Conservation (phyloP, 2,888 invertebrate genomes). For the Beris chalybata region DNA sequence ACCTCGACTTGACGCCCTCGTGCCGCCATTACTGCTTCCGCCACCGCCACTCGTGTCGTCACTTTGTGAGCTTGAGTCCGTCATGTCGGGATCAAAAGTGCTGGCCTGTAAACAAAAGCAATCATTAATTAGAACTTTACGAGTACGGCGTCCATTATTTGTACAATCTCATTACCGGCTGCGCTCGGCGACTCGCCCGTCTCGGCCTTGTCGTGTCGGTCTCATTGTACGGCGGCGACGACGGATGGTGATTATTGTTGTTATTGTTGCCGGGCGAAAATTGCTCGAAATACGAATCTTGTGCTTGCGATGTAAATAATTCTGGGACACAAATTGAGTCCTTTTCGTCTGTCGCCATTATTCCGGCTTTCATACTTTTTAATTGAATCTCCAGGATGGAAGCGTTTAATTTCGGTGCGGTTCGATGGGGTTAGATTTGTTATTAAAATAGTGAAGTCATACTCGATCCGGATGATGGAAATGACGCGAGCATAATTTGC, state of each 20-base stretch:
- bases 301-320: slow-evolving; percentile 28
- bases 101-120: slow-evolving; percentile 33
- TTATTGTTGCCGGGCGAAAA: slow-evolving; percentile 19
- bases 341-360: slow-evolving; percentile 24
- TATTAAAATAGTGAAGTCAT: too few species aligned
- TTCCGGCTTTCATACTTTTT: slow-evolving; percentile 28
- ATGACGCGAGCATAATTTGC: too few species aligned
- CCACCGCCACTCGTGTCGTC: slow-evolving; percentile 56
- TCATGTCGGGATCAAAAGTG: slow-evolving; percentile 53
- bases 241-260: too few species aligned
- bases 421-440: too few species aligned
- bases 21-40: slow-evolving; percentile 42
- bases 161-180: slow-evolving; percentile 34
- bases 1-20: slow-evolving; percentile 34
- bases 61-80: slow-evolving; percentile 56
- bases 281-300: slow-evolving; percentile 22
- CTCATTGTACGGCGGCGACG: slow-evolving; percentile 25
- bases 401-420: too few species aligned
- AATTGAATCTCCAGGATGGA: slow-evolving; percentile 7
- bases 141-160: slow-evolving; percentile 47
- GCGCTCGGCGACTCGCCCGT: slow-evolving; percentile 33
- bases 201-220: slow-evolving; percentile 34
- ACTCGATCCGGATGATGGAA: too few species aligned
- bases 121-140: slow-evolving; percentile 26
- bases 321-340: slow-evolving; percentile 22